Percentiles rank a stretch among this genome's conserved stretches.
These are phyloP conservation scores for Drosophila takahashii DNA, from an alignment of 1,140 invertebrate genomes.

Conservation along the genomic window DNA sequence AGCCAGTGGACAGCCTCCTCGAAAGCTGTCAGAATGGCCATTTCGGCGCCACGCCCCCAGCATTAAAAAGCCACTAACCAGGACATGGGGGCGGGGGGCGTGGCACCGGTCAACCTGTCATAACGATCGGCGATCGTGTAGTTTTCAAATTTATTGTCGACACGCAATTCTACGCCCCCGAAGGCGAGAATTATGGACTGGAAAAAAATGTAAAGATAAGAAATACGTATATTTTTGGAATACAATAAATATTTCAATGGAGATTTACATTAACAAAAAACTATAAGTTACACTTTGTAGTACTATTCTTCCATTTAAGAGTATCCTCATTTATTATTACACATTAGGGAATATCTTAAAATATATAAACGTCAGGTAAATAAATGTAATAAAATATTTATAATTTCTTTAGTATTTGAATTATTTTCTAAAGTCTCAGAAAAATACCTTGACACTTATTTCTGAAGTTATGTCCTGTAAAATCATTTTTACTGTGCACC, in stretches of 20 bases:
- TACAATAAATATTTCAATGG: too few species aligned
- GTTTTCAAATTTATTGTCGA: conserved; percentile 79
- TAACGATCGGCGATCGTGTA: conserved; percentile 57
- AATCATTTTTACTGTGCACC: conserved; percentile 5
- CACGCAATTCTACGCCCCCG: conserved; percentile 69
- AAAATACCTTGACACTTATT: neutral
- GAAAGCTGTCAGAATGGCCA: conserved; percentile 72
- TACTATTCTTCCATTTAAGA: too few species aligned
- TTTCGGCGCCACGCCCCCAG: conserved; percentile 65
- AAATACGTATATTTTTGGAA: too few species aligned
- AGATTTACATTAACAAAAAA: too few species aligned
- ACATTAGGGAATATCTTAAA: neutral
- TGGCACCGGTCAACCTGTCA: conserved; percentile 75
- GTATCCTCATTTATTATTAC: too few species aligned
- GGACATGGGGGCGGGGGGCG: conserved; percentile 66
- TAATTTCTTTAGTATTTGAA: too few species aligned
- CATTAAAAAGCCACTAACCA: conserved; percentile 76
- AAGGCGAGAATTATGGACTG: conserved; percentile 1
- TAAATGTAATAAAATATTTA: too few species aligned
- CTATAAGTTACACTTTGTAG: too few species aligned
- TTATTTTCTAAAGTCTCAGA: too few species aligned
- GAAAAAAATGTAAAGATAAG: neutral
- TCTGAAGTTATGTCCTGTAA: neutral
- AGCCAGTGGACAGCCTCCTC: conserved; percentile 50
- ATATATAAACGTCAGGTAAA: neutral